Conservation (phyloP, 2,888 invertebrate genomes). For the Phaedon cochleariae region DNA sequence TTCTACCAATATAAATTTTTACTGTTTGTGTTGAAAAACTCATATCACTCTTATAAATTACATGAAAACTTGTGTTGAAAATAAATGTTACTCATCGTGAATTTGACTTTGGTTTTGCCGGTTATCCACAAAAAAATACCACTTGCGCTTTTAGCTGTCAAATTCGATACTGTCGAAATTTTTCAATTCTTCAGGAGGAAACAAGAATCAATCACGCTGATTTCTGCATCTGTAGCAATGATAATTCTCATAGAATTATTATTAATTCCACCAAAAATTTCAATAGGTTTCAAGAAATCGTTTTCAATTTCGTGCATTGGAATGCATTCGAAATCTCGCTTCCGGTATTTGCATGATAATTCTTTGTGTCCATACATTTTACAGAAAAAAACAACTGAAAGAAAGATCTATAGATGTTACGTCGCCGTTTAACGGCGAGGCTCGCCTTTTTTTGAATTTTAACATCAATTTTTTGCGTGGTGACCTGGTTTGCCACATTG, state of each 20-base stretch:
- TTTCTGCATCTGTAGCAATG: not conserved
- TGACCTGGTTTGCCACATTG: not conserved
- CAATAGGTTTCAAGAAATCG: not conserved
- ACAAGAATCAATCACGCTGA: constrained; percentile 2
- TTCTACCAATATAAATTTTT: not conserved
- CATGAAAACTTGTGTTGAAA: not conserved
- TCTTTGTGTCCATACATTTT: not conserved
- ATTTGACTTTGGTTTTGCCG: not conserved
- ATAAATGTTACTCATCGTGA: not conserved
- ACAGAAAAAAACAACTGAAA: not conserved
- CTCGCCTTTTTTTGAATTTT: not conserved
- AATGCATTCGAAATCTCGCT: not conserved
- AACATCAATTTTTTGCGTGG: not conserved
- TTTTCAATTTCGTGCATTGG: not conserved
- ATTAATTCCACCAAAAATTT: no score
- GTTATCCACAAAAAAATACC: constrained; percentile 1
- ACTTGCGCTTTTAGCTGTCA: not conserved
- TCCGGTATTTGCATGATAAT: not conserved
- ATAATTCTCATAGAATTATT: not conserved
- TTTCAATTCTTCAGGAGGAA: not conserved
- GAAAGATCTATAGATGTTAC: no score
- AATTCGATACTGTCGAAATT: not conserved
- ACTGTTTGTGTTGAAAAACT: not conserved
- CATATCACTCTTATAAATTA: not conserved
- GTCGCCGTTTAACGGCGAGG: not conserved